phyloP scores from a whole-genome alignment of 2,888 invertebrate species.

The Sesamia inferens region DNA sequence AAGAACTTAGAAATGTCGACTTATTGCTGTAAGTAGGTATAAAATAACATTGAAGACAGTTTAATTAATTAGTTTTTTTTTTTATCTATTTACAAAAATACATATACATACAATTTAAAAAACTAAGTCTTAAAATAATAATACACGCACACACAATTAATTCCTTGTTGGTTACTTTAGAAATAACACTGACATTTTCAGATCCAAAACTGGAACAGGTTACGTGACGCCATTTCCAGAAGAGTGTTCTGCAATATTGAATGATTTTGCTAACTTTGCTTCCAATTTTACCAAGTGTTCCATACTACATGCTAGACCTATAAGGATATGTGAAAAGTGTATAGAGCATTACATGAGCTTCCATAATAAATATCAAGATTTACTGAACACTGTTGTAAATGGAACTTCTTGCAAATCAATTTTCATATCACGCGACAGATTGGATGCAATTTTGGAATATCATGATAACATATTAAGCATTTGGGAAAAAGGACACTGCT shows the following conservation, averaged over 20 bases:
- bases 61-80: neutral
- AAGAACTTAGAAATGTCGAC: conserved; percentile 23
- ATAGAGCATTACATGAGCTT: conserved; percentile 88
- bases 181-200: conserved; percentile 61
- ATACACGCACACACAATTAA: no score
- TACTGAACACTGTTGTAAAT: conserved; percentile 83
- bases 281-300: conserved; percentile 91
- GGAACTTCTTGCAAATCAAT: conserved; percentile 90
- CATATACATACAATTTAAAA: no score
- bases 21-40: conserved; percentile 41
- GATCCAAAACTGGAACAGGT: conserved; percentile 60
- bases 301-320: conserved; percentile 90
- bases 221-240: conserved; percentile 64
- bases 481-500: conserved; percentile 91
- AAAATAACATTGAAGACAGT: neutral
- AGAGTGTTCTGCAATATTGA: conserved; percentile 76
- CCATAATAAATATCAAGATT: conserved; percentile 85
- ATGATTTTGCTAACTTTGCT: conserved; percentile 88
- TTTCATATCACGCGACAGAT: conserved; percentile 90
- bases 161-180: neutral
- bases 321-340: conserved; percentile 91
- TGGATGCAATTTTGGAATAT: conserved; percentile 90
- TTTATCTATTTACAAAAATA: no score
- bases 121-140: no score
- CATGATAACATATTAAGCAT: conserved; percentile 88